Base-by-base conservation (phyloP, 2,113 vertebrate genomes). In the Colistium nudipinnis region DNA sequence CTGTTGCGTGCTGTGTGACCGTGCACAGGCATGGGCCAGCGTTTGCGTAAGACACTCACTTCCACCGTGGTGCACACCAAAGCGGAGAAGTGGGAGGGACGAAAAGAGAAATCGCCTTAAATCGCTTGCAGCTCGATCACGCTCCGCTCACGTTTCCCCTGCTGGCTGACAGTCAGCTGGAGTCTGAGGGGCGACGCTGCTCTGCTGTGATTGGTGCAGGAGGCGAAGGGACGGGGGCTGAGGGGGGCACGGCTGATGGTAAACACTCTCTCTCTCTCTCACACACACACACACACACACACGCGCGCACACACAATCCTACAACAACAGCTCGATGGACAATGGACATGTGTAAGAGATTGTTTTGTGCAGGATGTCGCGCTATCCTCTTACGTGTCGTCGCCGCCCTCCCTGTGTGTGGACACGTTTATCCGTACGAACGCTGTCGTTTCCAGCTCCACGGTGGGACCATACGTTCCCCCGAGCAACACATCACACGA, bases 71-170 rank as follows among this genome's bases (percentile, higher is more conserved):
- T 25, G 64, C 70, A 76, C 79, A 55, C 19, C 3, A 74, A 65
- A 62, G 35, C n/a, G 24, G 28, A 8, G 36, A 28, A 8, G 9
- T 36, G 6, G 13, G 3, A 14, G 17, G 6, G 6, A 1, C 1
- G 25, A 24, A 53, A 33, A 27, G 61, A 35, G 30, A 64, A 49
- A 51, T 13, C 17, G 38, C 70, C 69, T 78, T 74, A 33, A 59
- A 63, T 76, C 30, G 70, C 70, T 72, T 72, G 75, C 66, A 83
- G 69, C 77, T 64, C 66, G 41, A 78, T 87, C 87, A 83, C 86
- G 85, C 91, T 87, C 30, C 47, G 62, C 71, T 86, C 89, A 86
- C 87, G 90, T 93, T 88, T 87, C 59, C 39, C 65, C 64, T 60
- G 75, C 81, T 70, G 81, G 78, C 62, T 41, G 53, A 39, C 57